A percentile compares a stretch with the other conserved stretches of the same genome.
These are phyloP conservation scores for Podarcis muralis DNA, from an alignment of 2,113 vertebrate genomes.

Conservation along the genomic window DNA sequence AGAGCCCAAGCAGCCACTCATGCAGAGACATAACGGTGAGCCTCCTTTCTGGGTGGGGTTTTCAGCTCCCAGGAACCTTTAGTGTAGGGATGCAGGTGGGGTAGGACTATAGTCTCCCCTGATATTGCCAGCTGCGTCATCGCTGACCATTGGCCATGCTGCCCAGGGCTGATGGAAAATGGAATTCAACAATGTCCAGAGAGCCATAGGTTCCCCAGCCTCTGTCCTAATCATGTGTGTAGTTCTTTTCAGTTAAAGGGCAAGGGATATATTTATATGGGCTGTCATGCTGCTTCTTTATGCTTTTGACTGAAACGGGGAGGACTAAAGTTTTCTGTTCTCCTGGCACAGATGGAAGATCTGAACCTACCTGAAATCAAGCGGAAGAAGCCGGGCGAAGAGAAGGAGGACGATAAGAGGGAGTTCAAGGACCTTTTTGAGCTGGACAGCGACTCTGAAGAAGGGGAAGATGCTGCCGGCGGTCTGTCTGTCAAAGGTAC, in stretches of 20 bases:
- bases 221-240: no score
- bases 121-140: no score
- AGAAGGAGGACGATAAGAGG: slow-evolving; percentile 85
- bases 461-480: slow-evolving; percentile 59
- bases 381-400: slow-evolving; percentile 81
- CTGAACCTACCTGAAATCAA: slow-evolving; percentile 93
- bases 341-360: slow-evolving; percentile 84
- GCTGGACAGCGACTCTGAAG: slow-evolving; percentile 83
- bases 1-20: no score
- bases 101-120: no score
- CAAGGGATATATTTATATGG: no score
- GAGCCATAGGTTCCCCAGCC: no score
- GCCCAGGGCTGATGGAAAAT: neutral
- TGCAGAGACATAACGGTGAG: no score
- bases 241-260: no score
- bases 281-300: neutral
- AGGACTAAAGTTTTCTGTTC: neutral
- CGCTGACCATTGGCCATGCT: neutral
- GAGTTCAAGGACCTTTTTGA: slow-evolving; percentile 93
- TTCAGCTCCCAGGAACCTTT: no score
- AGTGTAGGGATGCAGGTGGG: no score
- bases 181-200: neutral
- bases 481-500: slow-evolving; percentile 78
- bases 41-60: no score
- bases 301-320: neutral